These are phyloP conservation scores for Tor tambroides DNA, from an alignment of 2,113 vertebrate genomes.

Conservation along the genomic window DNA sequence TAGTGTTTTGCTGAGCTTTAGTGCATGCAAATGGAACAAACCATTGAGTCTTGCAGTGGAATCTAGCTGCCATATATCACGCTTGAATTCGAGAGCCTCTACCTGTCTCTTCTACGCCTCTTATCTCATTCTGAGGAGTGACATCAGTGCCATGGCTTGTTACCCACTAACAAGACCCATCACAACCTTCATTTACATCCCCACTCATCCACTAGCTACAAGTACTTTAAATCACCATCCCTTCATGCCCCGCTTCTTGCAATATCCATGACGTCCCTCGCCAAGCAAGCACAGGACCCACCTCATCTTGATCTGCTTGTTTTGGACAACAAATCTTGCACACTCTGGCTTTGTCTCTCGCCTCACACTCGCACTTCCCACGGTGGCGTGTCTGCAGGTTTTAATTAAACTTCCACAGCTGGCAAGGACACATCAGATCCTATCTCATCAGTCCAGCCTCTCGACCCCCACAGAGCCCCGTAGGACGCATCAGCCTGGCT, in stretches of 20 bases:
- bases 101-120: slow-evolving; percentile 9
- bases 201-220: no score
- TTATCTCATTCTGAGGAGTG: slow-evolving; percentile 38
- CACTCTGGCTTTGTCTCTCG: slow-evolving; percentile 13
- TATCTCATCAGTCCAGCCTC: slow-evolving; percentile 54
- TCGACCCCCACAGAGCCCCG: slow-evolving; percentile 22
- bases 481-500: slow-evolving; percentile 21
- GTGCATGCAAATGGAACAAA: not conserved
- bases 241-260: slow-evolving; percentile 47
- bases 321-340: slow-evolving; percentile 31
- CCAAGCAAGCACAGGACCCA: not conserved
- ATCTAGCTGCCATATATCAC: not conserved
- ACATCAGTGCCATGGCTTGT: slow-evolving; percentile 56
- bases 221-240: slow-evolving; percentile 43
- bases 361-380: slow-evolving; percentile 7
- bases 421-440: slow-evolving; percentile 58
- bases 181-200: slow-evolving; percentile 50
- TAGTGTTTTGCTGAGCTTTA: not conserved
- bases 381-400: slow-evolving; percentile 41
- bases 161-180: slow-evolving; percentile 62
- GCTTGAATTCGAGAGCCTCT: slow-evolving; percentile 24
- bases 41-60: not conserved
- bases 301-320: slow-evolving; percentile 47
- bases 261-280: slow-evolving; percentile 37
- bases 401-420: slow-evolving; percentile 62